Base-by-base conservation (phyloP, 2,797 vertebrate species). In the Bradypodion ventrale region DNA sequence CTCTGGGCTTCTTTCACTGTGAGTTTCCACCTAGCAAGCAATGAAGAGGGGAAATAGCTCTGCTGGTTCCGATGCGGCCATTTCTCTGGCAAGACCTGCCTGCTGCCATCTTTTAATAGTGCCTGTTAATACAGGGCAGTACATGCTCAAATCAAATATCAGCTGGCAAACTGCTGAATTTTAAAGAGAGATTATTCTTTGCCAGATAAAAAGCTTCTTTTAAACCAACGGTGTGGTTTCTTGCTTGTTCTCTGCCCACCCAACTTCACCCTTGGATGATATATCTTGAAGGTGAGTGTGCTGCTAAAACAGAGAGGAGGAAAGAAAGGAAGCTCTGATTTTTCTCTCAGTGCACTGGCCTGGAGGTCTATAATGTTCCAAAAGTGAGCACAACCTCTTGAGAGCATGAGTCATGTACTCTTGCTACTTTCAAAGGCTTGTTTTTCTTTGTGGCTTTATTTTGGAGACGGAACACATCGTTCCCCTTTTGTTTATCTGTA, bases 321-420 rank as follows among this genome's bases (percentile, higher is more conserved):
- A 77, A 72, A 78, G 70, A 40, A 81, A 0, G 1, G 1, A 63
- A 81, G 15, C 23, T 68, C 78, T 1, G 0, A 32, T 85, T 75
- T 60, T 86, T 75, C n/a, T 66, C 63, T 88, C 62, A 73, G 6
- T 0, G 0, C 23, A 23, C 32, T 75, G 65, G 27, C 49, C 78
- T 87, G 63, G 25, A 84, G 80, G 52, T 73, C 35, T 84, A 77
- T 2, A 63, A 25, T 60, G 56, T 88, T 80, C 80, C 40, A 62
- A 63, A 84, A 88, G 65, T 21, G 1, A 81, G 23, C n/a, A 29
- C 0, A 37, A 56, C 35, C 65, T 15, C 66, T 75, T 78, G 66
- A 52, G 85, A 86, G 37, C 21, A 35, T 60, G 56, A 68, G 32
- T 46, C 19, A 77, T 77, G 40, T 56, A 2, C 13, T 60, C 25